These are phyloP conservation scores for Sterna hirundo DNA, from an alignment of 2,113 vertebrate species.

Conservation along the genomic window DNA sequence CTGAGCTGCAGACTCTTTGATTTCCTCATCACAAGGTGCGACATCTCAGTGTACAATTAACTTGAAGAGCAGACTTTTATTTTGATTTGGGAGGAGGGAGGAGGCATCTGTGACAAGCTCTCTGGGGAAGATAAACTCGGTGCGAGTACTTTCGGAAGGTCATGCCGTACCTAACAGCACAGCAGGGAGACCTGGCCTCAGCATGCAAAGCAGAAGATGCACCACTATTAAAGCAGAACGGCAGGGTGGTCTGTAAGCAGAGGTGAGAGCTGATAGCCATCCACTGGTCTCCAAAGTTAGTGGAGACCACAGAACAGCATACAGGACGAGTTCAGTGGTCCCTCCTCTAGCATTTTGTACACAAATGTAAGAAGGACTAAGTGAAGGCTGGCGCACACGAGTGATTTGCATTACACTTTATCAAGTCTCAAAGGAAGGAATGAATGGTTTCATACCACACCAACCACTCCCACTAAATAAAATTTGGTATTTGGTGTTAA, in stretches of 20 bases:
- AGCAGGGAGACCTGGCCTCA: neutral
- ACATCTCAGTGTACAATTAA: neutral
- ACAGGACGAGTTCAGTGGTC: neutral
- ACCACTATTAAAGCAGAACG: neutral
- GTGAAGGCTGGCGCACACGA: fast-evolving
- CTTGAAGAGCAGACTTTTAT: neutral
- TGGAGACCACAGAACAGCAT: neutral
- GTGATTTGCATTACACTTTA: neutral
- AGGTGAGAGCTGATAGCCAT: neutral
- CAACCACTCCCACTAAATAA: neutral
- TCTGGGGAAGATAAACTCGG: neutral
- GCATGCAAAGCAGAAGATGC: neutral
- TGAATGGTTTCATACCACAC: neutral
- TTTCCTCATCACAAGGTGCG: neutral
- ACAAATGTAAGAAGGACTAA: neutral
- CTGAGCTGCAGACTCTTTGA: neutral
- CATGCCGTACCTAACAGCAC: neutral
- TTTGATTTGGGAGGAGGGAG: neutral
- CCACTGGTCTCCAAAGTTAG: neutral
- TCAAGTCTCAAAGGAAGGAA: neutral
- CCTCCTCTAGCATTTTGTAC: neutral
- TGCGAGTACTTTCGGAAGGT: neutral
- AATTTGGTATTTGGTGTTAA: neutral
- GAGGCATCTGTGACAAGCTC: neutral
- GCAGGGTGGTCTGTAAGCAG: neutral